Base-by-base conservation (phyloP, 2,888 invertebrate genomes). In the Tortrix viridana region DNA sequence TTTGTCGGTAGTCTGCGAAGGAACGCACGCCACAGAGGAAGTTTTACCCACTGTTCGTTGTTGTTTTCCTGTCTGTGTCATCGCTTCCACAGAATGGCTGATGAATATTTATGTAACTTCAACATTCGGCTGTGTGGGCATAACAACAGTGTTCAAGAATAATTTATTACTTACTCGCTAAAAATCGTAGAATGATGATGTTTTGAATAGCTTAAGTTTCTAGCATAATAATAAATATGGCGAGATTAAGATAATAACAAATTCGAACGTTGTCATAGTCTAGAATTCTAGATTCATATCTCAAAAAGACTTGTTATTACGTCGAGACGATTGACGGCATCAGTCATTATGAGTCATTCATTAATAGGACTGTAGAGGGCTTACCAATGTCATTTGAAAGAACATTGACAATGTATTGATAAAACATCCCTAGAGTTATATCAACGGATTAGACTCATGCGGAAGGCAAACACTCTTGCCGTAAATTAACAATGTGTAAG, bases 41-140 rank as follows among this genome's bases (percentile, higher is more conserved):
- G 74, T 72, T 72, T 71, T 72, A 63, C 72, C 72, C 73, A 61
- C 70, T 63, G 74, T 72, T 71, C 75, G 79, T 76, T 75, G 79
- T 77, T 76, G 75, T 75, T 81, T 80, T 81, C 81, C 81, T 79
- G 77, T 72, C 67, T 67, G 67, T 62, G 67, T 66, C 70, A 75
- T 69, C 69, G 70, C 67, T 72, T 71, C 73, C 71, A 71, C 73
- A 74, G 73, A 74, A 77, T 76, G 68, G 60, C 70, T 62, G 67
- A 71, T 72, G 69, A 71, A 70, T 73, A 71, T 68, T 65, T 65
- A 67, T 71, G 60, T 53, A 64, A 68, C 64, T 61, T 65, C 59
- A 49, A 58, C 62, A 62, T 59, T 54, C 50, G 66, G 59, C 67
- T 67, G 71, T 65, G 67, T 71, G 70, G 54, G 55, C 55, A 60